These are phyloP conservation scores for Diabrotica undecimpunctata DNA, from an alignment of 1,140 invertebrate genomes.

Conservation along the genomic window DNA sequence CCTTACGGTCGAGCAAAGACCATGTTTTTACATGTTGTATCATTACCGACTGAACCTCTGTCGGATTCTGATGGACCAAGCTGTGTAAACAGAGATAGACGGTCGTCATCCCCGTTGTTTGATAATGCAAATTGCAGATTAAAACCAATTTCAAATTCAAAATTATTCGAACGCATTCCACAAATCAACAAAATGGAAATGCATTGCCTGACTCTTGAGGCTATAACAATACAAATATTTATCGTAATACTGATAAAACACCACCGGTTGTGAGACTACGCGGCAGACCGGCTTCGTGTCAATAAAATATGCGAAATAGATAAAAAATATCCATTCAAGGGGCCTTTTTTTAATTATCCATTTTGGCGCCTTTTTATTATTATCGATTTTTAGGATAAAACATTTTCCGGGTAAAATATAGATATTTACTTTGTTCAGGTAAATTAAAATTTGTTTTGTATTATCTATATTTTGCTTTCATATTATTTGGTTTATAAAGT, in stretches of 20 bases:
- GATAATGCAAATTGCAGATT: conserved; percentile 48
- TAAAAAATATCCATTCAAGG: conserved; percentile 7
- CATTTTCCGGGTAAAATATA: too few species aligned
- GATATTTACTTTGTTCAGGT: too few species aligned
- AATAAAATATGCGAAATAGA: conserved; percentile 21
- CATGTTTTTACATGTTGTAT: conserved; percentile 23
- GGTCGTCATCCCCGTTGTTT: conserved; percentile 41
- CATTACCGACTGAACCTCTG: conserved; percentile 19
- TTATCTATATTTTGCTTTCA: too few species aligned
- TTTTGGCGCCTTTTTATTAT: too few species aligned
- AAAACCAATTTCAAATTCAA: conserved; percentile 46
- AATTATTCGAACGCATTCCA: conserved; percentile 36
- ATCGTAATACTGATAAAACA: conserved; percentile 18
- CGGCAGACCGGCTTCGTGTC: conserved; percentile 19
- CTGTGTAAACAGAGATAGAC: conserved; percentile 23
- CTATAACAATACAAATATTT: conserved; percentile 30
- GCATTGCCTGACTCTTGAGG: conserved; percentile 26
- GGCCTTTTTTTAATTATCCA: too few species aligned
- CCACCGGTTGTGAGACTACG: conserved; percentile 8
- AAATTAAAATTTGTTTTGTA: too few species aligned
- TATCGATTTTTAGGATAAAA: too few species aligned
- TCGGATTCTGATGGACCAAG: conserved; percentile 14
- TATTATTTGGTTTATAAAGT: too few species aligned
- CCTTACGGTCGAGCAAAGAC: conserved; percentile 12
- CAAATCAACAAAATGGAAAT: conserved; percentile 32